A percentile compares a stretch with the other conserved stretches of the same genome.
These are phyloP conservation scores for Ptiloglossa arizonensis DNA, from an alignment of 1,140 invertebrate genomes.

Conservation along the genomic window DNA sequence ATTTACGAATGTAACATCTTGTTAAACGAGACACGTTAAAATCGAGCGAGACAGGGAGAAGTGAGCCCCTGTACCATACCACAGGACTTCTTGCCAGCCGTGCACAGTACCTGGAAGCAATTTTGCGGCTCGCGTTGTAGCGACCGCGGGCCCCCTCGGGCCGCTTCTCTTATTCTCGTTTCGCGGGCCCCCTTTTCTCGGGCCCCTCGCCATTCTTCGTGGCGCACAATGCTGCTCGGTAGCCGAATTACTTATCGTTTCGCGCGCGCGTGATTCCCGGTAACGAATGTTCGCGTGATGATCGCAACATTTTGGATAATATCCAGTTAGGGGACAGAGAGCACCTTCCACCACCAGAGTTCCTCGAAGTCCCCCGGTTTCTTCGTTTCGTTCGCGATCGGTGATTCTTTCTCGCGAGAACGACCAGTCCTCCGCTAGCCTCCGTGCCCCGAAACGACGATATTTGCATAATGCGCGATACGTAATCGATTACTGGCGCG, in stretches of 20 bases:
- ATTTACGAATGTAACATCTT: no score
- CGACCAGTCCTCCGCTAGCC: no score
- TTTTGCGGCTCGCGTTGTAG: not conserved
- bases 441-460: no score
- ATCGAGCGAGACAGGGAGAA: no score
- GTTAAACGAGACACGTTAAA: no score
- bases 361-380: not conserved
- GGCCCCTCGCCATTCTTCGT: not conserved
- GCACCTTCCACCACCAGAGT: conserved; percentile 1
- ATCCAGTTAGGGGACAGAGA: conserved; percentile 36
- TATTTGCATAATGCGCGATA: no score
- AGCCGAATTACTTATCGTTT: conserved; percentile 1
- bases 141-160: not conserved
- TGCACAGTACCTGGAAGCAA: not conserved
- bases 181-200: not conserved
- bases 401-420: no score
- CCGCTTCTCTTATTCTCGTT: not conserved
- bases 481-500: no score
- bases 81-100: no score
- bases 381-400: no score
- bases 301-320: conserved; percentile 46
- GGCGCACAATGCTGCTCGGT: conserved; percentile 1
- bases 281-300: conserved; percentile 49
- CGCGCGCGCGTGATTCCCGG: conserved; percentile 1
- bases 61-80: no score